Conservation (phyloP, 2,113 vertebrate genomes). For the Cynocephalus volans region DNA sequence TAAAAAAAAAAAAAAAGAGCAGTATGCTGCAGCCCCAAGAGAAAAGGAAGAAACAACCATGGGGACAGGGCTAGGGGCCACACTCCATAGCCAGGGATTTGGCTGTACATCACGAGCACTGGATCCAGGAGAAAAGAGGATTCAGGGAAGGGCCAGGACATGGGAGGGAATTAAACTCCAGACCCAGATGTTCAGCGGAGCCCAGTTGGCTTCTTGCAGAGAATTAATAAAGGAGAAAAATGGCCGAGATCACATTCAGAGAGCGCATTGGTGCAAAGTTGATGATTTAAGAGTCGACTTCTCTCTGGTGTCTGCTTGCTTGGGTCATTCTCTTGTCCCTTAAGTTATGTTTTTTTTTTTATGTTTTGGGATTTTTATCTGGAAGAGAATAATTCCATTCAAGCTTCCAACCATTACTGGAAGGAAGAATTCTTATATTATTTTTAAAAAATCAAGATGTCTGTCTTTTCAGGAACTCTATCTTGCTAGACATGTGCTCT, state of each 20-base stretch:
- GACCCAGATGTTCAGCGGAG: background rate
- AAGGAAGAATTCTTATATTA: background rate
- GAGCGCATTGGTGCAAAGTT: background rate
- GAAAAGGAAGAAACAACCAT: background rate
- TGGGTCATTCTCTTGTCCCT: background rate
- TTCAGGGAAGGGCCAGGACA: background rate
- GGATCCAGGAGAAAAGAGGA: background rate
- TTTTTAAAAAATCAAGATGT: background rate
- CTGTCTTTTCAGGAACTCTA: background rate
- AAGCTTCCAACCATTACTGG: background rate
- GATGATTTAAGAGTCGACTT: background rate
- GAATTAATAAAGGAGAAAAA: background rate
- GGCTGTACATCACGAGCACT: background rate
- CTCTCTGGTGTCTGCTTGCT: background rate
- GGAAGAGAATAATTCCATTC: background rate
- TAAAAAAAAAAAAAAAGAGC: background rate
- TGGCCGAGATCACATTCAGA: background rate
- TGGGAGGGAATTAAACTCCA: background rate
- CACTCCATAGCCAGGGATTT: background rate
- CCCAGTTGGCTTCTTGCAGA: background rate
- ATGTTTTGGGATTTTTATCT: background rate
- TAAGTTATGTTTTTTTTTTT: constrained; percentile 4
- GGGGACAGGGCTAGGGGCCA: too few species aligned
- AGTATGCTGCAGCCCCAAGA: background rate
- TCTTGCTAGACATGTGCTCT: background rate